Conservation (phyloP, 2,888 invertebrate genomes). For the Platynereis dumerilii region DNA sequence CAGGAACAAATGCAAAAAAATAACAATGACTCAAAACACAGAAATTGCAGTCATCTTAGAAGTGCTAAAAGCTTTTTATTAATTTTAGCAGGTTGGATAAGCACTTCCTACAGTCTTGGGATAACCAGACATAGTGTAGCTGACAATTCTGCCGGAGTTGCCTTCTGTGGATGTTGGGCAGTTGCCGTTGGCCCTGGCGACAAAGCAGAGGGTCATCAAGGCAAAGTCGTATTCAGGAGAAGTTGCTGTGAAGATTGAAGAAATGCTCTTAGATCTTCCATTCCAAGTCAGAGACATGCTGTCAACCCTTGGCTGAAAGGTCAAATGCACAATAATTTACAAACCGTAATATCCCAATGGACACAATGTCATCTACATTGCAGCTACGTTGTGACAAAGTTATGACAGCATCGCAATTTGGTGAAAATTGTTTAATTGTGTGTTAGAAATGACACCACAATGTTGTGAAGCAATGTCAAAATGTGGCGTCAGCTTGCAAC, state of each 20-base stretch:
- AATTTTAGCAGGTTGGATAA: conserved; percentile 26
- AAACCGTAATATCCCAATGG: neutral
- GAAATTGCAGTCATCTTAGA: too few species aligned
- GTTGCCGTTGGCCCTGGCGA: conserved; percentile 74
- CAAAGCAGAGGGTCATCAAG: conserved; percentile 85
- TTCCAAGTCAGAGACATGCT: conserved; percentile 24
- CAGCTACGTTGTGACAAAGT: too few species aligned
- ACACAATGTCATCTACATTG: too few species aligned
- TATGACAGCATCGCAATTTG: too few species aligned
- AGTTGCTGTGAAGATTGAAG: conserved; percentile 47
- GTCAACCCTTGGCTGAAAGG: conserved; percentile 12
- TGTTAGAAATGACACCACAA: too few species aligned
- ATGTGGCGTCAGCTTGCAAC: too few species aligned
- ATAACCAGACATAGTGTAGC: conserved; percentile 23
- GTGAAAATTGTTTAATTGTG: too few species aligned
- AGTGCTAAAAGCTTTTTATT: too few species aligned
- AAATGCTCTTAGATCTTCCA: conserved; percentile 22
- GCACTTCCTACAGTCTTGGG: conserved; percentile 30
- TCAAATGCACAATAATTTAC: neutral
- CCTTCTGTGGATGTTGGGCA: conserved; percentile 29
- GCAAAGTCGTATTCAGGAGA: conserved; percentile 92
- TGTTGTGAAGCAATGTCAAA: too few species aligned
- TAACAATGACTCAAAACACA: too few species aligned
- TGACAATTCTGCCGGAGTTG: conserved; percentile 21
- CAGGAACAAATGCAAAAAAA: too few species aligned